These are phyloP conservation scores for Dromaius novaehollandiae DNA, from an alignment of 2,113 vertebrate species.

Conservation along the genomic window DNA sequence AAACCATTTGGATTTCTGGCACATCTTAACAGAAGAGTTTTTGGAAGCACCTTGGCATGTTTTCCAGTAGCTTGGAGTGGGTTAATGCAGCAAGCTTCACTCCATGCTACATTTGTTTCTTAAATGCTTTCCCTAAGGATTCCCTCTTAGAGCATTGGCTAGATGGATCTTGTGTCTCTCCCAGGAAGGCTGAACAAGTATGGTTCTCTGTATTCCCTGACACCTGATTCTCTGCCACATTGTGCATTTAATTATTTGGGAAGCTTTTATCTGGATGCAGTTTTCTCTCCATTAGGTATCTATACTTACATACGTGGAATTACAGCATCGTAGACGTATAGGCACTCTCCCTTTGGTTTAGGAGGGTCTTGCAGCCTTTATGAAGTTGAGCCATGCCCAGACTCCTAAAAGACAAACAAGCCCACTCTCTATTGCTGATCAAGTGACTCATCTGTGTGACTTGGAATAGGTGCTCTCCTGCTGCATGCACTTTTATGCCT, in stretches of 20 bases:
- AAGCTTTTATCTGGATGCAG: neutral
- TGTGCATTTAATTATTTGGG: conserved; percentile 2
- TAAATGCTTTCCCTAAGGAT: neutral
- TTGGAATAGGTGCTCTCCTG: neutral
- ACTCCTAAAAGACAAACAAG: neutral
- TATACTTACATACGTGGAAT: neutral
- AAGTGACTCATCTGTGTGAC: neutral
- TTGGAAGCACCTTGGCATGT: neutral
- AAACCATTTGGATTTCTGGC: neutral
- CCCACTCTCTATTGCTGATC: neutral
- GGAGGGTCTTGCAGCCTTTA: neutral
- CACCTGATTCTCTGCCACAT: neutral
- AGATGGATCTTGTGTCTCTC: conserved; percentile 8
- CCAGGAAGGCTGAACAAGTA: neutral
- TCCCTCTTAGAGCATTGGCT: conserved; percentile 10
- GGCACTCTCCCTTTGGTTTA: neutral
- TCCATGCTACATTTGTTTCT: neutral
- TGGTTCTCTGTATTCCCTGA: neutral
- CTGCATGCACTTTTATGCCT: neutral
- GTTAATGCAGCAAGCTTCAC: neutral
- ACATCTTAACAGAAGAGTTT: neutral
- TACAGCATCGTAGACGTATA: neutral
- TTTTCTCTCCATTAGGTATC: neutral
- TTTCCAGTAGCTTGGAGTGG: neutral
- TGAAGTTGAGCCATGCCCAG: neutral